Conservation (phyloP, 2,113 vertebrate genomes). For the Hippoglossus stenolepis region DNA sequence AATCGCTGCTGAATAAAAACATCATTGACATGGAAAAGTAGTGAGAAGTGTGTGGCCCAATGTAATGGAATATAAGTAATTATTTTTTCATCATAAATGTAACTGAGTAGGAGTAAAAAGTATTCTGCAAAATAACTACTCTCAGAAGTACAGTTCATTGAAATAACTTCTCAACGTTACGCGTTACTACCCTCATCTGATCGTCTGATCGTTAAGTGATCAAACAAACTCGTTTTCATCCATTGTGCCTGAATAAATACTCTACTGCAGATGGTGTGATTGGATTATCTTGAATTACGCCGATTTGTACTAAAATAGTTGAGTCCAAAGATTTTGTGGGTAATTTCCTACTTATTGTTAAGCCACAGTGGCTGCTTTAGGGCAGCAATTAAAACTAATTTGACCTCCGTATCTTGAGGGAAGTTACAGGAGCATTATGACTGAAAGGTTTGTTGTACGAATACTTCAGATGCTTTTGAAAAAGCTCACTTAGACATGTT, state of each 20-base stretch:
- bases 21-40: no score
- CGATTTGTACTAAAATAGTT: conserved; percentile 2
- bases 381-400: not conserved
- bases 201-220: not conserved
- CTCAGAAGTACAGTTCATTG: no score
- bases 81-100: no score
- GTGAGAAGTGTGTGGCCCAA: no score
- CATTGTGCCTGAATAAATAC: not conserved
- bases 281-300: conserved; percentile 9
- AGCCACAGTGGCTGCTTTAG: not conserved
- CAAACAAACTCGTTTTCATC: not conserved
- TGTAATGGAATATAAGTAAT: no score
- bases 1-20: no score
- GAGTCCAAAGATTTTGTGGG: not conserved
- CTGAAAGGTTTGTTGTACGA: no score
- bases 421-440: not conserved
- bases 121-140: no score
- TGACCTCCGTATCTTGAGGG: not conserved
- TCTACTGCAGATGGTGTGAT: not conserved
- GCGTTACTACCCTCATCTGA: not conserved
- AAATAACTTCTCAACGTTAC: no score
- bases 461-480: no score
- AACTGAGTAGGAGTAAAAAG: no score
- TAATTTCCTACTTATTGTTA: not conserved
- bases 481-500: no score